phyloP scores from a whole-genome alignment of 2,888 invertebrate species.

The Orchestes rusci region DNA sequence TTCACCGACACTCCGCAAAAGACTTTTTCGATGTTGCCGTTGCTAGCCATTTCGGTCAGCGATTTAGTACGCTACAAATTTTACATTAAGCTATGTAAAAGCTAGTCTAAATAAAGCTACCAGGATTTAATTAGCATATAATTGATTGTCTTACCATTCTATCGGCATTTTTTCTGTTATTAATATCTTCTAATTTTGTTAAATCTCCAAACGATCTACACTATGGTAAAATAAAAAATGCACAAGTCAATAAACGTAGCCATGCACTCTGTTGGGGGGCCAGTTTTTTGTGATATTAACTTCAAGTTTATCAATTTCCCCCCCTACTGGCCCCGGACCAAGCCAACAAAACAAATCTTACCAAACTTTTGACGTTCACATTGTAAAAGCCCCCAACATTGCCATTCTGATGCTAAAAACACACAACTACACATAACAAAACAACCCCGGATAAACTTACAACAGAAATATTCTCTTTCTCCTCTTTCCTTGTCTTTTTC shows the following conservation, averaged over 20 bases:
- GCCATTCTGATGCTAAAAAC: slow-evolving; percentile 42
- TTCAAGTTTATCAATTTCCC: background rate
- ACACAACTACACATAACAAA: slow-evolving; percentile 29
- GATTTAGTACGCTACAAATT: slow-evolving; percentile 50
- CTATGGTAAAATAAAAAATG: slow-evolving; percentile 35
- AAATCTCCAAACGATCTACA: slow-evolving; percentile 57
- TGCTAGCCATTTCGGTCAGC: slow-evolving; percentile 44
- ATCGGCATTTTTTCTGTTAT: slow-evolving; percentile 18
- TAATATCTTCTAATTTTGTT: slow-evolving; percentile 46
- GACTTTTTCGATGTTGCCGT: slow-evolving; percentile 41
- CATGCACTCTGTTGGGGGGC: slow-evolving; percentile 6
- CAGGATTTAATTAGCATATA: background rate
- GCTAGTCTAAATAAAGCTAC: background rate
- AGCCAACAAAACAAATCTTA: slow-evolving; percentile 43
- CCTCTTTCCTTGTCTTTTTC: slow-evolving; percentile 58
- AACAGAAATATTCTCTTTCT: slow-evolving; percentile 62
- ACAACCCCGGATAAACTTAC: slow-evolving; percentile 44
- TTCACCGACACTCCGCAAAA: slow-evolving; percentile 55
- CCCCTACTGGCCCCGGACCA: background rate
- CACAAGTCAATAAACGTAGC: slow-evolving; percentile 14
- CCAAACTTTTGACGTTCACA: slow-evolving; percentile 58
- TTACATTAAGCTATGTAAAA: slow-evolving; percentile 16
- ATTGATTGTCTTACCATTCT: slow-evolving; percentile 18
- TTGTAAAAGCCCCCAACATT: slow-evolving; percentile 46
- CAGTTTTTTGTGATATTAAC: background rate